Percentiles rank a stretch among this genome's conserved stretches.
Evolutionary conservation across 1,140 invertebrate genomes (phyloP).

Genomic region (Parapsyche elsis): DNA sequence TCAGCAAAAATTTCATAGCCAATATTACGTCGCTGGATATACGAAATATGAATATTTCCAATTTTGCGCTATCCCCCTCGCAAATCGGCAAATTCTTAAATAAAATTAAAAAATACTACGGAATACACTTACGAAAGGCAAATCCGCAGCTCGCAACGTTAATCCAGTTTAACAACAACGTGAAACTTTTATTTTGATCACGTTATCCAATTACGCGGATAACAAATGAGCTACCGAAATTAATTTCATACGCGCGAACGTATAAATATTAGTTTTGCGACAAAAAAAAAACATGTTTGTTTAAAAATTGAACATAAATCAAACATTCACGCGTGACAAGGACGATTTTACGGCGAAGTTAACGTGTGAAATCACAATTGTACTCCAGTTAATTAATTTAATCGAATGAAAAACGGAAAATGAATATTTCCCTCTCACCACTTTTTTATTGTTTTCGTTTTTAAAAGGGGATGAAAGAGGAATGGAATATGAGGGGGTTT

Average conservation of each 20-base stretch:
- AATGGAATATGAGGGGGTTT: no score
- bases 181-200: conserved; percentile 4
- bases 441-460: neutral
- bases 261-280: neutral
- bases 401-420: neutral
- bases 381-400: conserved; percentile 3
- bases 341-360: neutral
- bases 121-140: neutral
- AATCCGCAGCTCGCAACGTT: neutral
- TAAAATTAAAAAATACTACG: no score
- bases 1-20: no score
- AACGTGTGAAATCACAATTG: neutral
- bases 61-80: no score
- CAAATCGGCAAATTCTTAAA: no score
- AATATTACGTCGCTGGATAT: no score
- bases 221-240: neutral
- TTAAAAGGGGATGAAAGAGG: neutral
- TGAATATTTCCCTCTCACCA: neutral
- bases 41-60: no score
- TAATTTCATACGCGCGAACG: neutral
- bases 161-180: neutral
- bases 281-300: neutral
- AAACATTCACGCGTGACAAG: neutral
- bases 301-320: conserved; percentile 1
- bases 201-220: neutral